These are phyloP conservation scores for Bhutanitis thaidina DNA, from an alignment of 2,888 invertebrate genomes.

Conservation along the genomic window DNA sequence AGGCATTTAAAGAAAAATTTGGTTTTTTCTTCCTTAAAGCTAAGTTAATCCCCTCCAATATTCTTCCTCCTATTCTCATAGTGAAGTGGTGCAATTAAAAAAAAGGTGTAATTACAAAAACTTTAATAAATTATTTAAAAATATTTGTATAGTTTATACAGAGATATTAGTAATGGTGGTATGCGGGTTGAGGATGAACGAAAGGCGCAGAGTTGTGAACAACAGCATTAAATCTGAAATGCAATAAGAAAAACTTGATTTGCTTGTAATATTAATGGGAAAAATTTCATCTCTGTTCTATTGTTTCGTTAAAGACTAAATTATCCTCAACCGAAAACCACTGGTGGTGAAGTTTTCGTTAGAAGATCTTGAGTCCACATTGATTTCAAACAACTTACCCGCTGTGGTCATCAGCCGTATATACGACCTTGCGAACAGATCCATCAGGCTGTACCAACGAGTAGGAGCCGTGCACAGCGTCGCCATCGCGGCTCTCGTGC, in stretches of 20 bases:
- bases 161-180: conserved; percentile 28
- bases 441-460: conserved; percentile 76
- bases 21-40: too few species aligned
- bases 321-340: too few species aligned
- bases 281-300: too few species aligned
- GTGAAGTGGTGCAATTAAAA: neutral
- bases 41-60: too few species aligned
- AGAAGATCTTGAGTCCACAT: too few species aligned
- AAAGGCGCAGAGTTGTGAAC: conserved; percentile 36
- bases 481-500: conserved; percentile 75
- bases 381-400: conserved; percentile 47
- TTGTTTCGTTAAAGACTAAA: too few species aligned
- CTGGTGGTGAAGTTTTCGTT: too few species aligned
- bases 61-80: too few species aligned
- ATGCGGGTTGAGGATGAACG: conserved; percentile 29
- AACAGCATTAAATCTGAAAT: conserved; percentile 36
- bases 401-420: conserved; percentile 75
- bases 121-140: conserved; percentile 32
- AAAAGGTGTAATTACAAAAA: conserved; percentile 10
- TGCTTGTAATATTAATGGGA: too few species aligned
- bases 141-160: conserved; percentile 3
- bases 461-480: conserved; percentile 72
- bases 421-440: conserved; percentile 73
- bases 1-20: too few species aligned
- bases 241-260: too few species aligned